Percentiles rank a stretch among this genome's conserved stretches.
Conservation (phyloP, 2,888 invertebrate species). For the Zele albiditarsus region DNA sequence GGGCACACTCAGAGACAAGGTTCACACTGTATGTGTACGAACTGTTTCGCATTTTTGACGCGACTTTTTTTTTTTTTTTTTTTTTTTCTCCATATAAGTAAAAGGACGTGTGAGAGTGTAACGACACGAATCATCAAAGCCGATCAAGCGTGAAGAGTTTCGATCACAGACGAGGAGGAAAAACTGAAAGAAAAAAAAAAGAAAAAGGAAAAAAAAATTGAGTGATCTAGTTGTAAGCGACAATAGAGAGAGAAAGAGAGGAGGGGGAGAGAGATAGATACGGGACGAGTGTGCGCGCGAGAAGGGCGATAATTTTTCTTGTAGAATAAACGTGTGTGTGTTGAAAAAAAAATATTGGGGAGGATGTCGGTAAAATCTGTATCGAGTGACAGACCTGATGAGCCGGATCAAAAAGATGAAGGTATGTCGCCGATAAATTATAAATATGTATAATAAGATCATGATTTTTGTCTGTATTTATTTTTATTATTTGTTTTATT, state of each 20-base stretch:
- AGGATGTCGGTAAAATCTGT: slow-evolving; percentile 67
- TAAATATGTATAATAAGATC: not conserved
- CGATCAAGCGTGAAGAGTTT: too few relatives aligned
- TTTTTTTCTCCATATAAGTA: not conserved
- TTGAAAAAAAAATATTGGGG: slow-evolving; percentile 46
- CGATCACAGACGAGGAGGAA: not conserved
- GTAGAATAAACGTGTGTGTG: slow-evolving; percentile 51
- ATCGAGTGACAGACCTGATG: slow-evolving; percentile 65
- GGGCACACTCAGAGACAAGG: slow-evolving; percentile 33
- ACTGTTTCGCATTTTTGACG: slow-evolving; percentile 24
- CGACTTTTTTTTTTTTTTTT: slow-evolving; percentile 12
- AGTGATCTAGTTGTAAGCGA: not conserved
- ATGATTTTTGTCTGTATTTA: not conserved
- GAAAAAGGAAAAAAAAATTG: slow-evolving; percentile 16
- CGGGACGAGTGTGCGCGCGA: slow-evolving; percentile 42
- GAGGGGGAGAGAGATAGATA: slow-evolving; percentile 39
- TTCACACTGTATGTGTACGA: slow-evolving; percentile 10
- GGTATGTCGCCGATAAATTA: slow-evolving; percentile 50
- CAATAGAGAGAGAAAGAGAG: slow-evolving; percentile 20
- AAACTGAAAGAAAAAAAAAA: not conserved
- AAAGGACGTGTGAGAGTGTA: not conserved
- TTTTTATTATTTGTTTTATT: slow-evolving; percentile 11
- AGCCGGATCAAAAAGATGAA: slow-evolving; percentile 58
- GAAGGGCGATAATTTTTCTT: slow-evolving; percentile 40
- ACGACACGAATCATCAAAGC: too few relatives aligned